Conservation (phyloP, 2,888 invertebrate species). For the Lasius fuliginosus region DNA sequence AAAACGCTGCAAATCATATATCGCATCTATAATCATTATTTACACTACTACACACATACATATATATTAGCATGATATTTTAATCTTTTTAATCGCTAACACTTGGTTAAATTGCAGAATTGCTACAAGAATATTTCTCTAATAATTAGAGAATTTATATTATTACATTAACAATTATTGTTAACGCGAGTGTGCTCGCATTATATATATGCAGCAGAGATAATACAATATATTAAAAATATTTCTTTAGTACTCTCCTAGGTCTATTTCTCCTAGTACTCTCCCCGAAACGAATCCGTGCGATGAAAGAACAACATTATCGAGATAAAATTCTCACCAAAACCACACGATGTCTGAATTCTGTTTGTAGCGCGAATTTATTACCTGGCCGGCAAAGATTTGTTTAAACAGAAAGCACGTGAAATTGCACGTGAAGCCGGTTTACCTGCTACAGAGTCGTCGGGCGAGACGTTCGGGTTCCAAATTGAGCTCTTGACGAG, state of each 20-base stretch:
- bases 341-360: constrained; percentile 41
- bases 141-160: neutral
- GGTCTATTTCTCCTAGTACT: no score
- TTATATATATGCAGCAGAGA: neutral
- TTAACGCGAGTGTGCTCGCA: neutral
- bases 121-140: neutral
- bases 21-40: neutral
- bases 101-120: neutral
- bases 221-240: neutral
- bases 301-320: neutral
- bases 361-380: neutral
- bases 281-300: neutral
- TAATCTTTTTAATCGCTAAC: neutral
- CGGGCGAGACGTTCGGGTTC: constrained; percentile 39
- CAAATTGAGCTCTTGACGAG: constrained; percentile 41
- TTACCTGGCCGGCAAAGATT: constrained; percentile 32
- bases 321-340: neutral
- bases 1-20: neutral
- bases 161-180: neutral
- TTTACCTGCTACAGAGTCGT: constrained; percentile 52
- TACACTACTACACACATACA: neutral
- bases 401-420: constrained; percentile 59
- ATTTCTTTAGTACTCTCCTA: no score
- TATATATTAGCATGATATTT: neutral
- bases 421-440: constrained; percentile 48